Percentiles rank a stretch among this genome's conserved stretches.
These are phyloP conservation scores for Aphidius gifuensis DNA, from an alignment of 1,140 invertebrate genomes.

Conservation along the genomic window DNA sequence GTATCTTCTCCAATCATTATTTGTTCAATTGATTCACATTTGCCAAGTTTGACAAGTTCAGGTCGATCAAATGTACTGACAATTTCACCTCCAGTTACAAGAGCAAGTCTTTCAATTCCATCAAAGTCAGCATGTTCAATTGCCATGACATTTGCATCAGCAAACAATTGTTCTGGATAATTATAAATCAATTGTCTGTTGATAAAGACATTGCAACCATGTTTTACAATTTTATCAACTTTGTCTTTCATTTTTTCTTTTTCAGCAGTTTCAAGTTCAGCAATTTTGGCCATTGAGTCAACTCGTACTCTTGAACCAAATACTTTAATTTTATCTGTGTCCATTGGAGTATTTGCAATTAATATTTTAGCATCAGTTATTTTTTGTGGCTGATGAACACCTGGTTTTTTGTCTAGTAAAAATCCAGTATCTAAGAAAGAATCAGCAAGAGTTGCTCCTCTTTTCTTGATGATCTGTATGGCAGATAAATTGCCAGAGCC, in stretches of 20 bases:
- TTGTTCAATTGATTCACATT: conserved; percentile 95
- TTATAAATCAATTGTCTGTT: conserved; percentile 99
- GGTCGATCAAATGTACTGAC: conserved; percentile 97
- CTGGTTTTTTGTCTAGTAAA: conserved; percentile 93
- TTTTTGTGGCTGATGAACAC: conserved; percentile 84
- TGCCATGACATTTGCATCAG: conserved; percentile 97
- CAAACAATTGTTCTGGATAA: conserved; percentile 99
- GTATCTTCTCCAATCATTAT: conserved; percentile 98
- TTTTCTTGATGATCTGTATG: conserved; percentile 97
- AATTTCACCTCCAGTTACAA: conserved; percentile 98
- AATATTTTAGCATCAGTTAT: conserved; percentile 80
- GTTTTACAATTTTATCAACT: conserved; percentile 93
- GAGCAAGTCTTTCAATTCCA: conserved; percentile 93
- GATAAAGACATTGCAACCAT: conserved; percentile 98
- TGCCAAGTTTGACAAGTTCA: conserved; percentile 86
- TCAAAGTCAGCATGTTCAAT: conserved; percentile 99
- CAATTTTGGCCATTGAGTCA: conserved; percentile 97
- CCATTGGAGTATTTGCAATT: conserved; percentile 99
- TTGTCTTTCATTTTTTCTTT: conserved; percentile 99
- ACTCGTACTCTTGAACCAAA: conserved; percentile 97
- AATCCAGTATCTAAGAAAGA: conserved; percentile 99
- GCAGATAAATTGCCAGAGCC: conserved; percentile 92
- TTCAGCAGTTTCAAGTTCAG: conserved; percentile 95
- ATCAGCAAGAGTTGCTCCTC: conserved; percentile 86
- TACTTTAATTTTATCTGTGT: conserved; percentile 99